These are phyloP conservation scores for Nomada flava DNA, from an alignment of 2,888 invertebrate species.

Conservation along the genomic window DNA sequence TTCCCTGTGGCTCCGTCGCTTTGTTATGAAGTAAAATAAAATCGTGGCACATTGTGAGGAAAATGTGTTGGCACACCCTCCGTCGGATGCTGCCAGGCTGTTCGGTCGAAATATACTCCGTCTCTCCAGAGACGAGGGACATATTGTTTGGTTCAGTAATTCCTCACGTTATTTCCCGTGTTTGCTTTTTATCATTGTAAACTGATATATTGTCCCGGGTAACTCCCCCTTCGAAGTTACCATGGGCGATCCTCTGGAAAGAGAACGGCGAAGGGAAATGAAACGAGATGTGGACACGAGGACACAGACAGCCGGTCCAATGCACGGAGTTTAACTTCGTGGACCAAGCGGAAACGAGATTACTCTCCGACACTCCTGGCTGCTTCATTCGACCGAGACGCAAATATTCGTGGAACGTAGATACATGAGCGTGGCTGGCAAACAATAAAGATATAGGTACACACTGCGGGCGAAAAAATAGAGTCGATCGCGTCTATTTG, in stretches of 20 bases:
- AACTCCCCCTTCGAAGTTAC: conserved; percentile 71
- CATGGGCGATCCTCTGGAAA: conserved; percentile 35
- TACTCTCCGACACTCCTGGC: conserved; percentile 56
- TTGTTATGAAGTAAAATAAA: conserved; percentile 58
- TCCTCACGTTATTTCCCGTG: conserved; percentile 81
- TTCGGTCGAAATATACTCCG: conserved; percentile 73
- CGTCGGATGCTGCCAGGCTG: conserved; percentile 64
- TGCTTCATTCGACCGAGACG: conserved; percentile 49
- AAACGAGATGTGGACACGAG: conserved; percentile 51
- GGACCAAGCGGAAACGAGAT: conserved; percentile 66
- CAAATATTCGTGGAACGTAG: conserved; percentile 37
- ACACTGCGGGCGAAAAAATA: conserved; percentile 37
- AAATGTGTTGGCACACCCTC: conserved; percentile 64
- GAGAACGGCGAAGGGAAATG: conserved; percentile 43
- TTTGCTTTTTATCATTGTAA: conserved; percentile 83
- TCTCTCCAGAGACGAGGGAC: conserved; percentile 79
- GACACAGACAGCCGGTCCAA: conserved; percentile 40
- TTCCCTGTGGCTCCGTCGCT: conserved; percentile 23
- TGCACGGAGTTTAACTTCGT: conserved; percentile 62
- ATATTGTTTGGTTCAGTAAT: conserved; percentile 82
- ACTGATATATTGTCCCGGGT: conserved; percentile 81
- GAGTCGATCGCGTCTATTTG: conserved; percentile 36
- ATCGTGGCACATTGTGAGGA: conserved; percentile 57
- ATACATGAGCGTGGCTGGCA: conserved; percentile 21
- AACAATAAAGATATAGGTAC: conserved; percentile 55